Percentiles rank a stretch among this genome's conserved stretches.
Conservation (phyloP, 2,888 invertebrate species). For the Cheilosia pagana region DNA sequence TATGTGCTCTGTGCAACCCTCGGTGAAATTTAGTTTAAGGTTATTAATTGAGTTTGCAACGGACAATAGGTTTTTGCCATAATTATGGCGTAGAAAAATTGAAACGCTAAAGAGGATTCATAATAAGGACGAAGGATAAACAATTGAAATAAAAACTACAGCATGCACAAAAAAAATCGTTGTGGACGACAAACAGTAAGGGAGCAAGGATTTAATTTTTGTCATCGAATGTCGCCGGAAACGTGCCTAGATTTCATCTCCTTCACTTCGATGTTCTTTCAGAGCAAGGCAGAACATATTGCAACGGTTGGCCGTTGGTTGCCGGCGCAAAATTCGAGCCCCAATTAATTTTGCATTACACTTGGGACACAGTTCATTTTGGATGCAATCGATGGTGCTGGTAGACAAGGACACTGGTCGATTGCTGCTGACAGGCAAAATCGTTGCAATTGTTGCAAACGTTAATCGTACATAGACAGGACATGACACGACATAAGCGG, state of each 20-base stretch:
- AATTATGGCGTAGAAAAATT: slow-evolving; percentile 50
- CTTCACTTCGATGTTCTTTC: slow-evolving; percentile 54
- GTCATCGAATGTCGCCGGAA: slow-evolving; percentile 17
- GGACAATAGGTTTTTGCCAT: slow-evolving; percentile 60
- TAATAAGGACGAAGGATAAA: slow-evolving; percentile 25
- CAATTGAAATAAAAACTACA: not conserved
- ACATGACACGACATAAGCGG: slow-evolving; percentile 31
- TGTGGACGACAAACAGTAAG: slow-evolving; percentile 15
- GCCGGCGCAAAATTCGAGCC: slow-evolving; percentile 41
- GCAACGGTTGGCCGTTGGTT: slow-evolving; percentile 29
- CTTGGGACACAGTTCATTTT: slow-evolving; percentile 42
- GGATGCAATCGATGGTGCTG: slow-evolving; percentile 20
- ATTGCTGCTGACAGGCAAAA: slow-evolving; percentile 44
- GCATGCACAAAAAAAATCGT: slow-evolving; percentile 25
- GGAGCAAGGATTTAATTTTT: slow-evolving; percentile 27
- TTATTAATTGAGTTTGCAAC: slow-evolving; percentile 58
- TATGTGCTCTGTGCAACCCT: not conserved
- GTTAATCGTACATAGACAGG: slow-evolving; percentile 34
- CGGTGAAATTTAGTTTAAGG: slow-evolving; percentile 49
- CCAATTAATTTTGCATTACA: slow-evolving; percentile 70
- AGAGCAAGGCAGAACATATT: not conserved
- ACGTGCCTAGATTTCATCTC: slow-evolving; percentile 64
- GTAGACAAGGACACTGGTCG: slow-evolving; percentile 42
- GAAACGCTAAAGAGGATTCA: slow-evolving; percentile 30
- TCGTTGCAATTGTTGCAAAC: slow-evolving; percentile 51